A percentile compares a stretch with the other conserved stretches of the same genome.
phyloP scores from a whole-genome alignment of 2,113 vertebrate genomes.

The Cranoglanis bouderius region DNA sequence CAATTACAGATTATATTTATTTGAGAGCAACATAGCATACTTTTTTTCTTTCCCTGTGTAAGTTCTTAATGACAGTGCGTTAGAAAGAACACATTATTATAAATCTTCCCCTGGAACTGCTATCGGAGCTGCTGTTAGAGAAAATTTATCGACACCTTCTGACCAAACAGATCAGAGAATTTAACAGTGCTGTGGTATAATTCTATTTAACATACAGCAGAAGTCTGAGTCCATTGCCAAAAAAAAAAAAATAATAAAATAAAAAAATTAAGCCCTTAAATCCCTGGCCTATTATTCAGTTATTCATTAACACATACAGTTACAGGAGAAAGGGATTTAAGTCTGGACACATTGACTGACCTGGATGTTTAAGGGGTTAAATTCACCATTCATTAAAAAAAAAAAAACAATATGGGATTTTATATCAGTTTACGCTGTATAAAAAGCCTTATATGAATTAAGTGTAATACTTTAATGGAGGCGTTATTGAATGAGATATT shows the following conservation, averaged over 20 bases:
- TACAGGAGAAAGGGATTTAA: background rate
- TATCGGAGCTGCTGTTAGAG: background rate
- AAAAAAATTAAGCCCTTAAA: background rate
- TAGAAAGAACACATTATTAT: background rate
- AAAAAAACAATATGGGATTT: background rate
- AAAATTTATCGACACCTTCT: no score
- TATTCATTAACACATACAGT: background rate
- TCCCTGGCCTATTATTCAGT: background rate
- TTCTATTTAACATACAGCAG: background rate
- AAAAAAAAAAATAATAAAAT: background rate
- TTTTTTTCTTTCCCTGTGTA: background rate
- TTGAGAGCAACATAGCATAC: no score
- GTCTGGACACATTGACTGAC: background rate
- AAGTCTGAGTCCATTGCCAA: background rate
- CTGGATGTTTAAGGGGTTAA: slow-evolving; percentile 2
- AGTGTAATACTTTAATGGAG: background rate
- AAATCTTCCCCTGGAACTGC: background rate
- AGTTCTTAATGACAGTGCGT: background rate
- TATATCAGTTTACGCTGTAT: background rate
- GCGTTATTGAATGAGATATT: background rate
- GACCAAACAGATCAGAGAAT: background rate
- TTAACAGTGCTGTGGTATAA: background rate
- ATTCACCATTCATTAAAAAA: background rate
- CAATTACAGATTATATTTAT: background rate
- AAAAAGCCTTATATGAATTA: background rate